Evolutionary conservation across 2,113 vertebrate species (phyloP), one percentile per base, ranked within the genome.

Genomic region (Ammospiza nelsoni): DNA sequence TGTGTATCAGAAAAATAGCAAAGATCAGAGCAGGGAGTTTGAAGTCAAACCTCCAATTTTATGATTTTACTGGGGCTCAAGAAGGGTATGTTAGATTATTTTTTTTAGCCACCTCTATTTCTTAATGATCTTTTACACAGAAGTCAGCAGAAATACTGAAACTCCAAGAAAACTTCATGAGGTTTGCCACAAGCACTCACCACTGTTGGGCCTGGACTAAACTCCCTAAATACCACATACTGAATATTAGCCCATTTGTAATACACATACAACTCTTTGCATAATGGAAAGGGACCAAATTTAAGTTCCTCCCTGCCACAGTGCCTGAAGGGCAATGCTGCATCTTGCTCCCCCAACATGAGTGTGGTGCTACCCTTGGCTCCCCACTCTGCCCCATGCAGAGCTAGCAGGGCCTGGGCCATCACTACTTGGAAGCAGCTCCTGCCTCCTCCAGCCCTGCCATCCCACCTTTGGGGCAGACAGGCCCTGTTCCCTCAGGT

Each of bases 21-120:
- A 82, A 88, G 92, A 84, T 75, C 82, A 93, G 22, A 74, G 19
- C 44, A 78, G 14, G 29, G 54, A 88, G 6, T 39, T 75, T 46
- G 55, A 78, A 90, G 16, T 52, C 11, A 92, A 43, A 84, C 51
- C 23, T 58, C 22, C 5, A 16, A 33, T 65, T 84, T 68, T n/a
- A 37, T 28, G 7, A 41, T 86, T 91, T 89, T 67, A 25, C 33
- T 68, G 46, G 15, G 10, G 16, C 20, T 74, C 4, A 1, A 65
- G 15, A 35, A 49, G 8, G 6, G 6, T 41, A 59, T 2, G 1
- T 59, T 46, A 54, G 27, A 35, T 52, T 6, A 2, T 11, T 4
- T 62, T 25, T 69, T 81, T 79, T 21, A 67, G 27, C 4, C 8
- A 75, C 15, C 24, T 62, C 23, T 29, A 31, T 15, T 66, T 82